phyloP scores from a whole-genome alignment of 2,113 vertebrate species.

The Lagopus leucura region DNA sequence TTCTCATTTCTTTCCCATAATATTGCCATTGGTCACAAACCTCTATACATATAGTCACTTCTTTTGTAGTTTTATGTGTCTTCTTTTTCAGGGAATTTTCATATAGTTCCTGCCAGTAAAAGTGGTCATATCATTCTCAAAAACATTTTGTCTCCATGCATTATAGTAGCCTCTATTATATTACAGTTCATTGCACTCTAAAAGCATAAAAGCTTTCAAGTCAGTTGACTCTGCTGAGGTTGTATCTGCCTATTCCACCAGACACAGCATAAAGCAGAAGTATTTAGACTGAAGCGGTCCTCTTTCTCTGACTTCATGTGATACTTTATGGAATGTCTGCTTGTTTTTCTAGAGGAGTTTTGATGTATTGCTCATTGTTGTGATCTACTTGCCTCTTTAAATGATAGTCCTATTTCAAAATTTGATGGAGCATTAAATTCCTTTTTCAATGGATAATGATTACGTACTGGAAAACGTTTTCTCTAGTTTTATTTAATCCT shows the following conservation, averaged over 20 bases:
- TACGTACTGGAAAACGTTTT: background rate
- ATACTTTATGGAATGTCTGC: background rate
- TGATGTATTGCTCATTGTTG: background rate
- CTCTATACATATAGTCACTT: background rate
- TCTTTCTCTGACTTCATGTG: background rate
- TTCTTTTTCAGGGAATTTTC: background rate
- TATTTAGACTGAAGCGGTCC: background rate
- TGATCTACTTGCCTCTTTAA: background rate
- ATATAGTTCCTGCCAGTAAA: background rate
- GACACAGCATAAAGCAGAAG: background rate
- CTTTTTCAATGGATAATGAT: background rate
- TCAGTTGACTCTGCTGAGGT: background rate
- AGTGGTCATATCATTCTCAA: background rate
- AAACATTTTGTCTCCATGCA: background rate
- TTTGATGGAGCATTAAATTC: background rate
- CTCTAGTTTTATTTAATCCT: accelerated
- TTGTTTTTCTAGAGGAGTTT: background rate
- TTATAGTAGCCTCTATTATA: background rate
- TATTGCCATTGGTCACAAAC: background rate
- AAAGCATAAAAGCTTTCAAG: constrained; percentile 18
- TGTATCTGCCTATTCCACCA: background rate
- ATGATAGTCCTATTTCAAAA: background rate
- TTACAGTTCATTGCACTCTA: background rate
- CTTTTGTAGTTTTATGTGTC: background rate
- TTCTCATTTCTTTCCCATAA: background rate